Conservation (phyloP, 30 jellyfish, hydroid and myxozoan genomes). For the Haliclystus octoradiatus region DNA sequence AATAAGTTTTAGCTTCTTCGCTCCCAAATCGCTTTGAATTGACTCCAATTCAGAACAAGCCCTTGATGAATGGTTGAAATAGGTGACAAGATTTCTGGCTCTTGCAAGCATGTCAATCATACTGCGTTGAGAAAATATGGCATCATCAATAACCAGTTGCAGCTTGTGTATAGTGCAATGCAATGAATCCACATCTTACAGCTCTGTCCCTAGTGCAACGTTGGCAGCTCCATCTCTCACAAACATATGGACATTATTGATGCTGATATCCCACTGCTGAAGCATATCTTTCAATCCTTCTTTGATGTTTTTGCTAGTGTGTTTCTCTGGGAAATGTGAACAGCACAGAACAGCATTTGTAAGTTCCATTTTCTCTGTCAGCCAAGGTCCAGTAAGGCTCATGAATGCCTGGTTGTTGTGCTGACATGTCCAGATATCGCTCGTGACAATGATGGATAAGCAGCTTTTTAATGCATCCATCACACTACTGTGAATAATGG, state of each 20-base stretch:
- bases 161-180: constrained; percentile 46
- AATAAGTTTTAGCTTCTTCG: no score
- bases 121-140: constrained; percentile 33
- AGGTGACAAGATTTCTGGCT: constrained; percentile 46
- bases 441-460: no score
- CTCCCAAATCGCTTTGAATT: constrained; percentile 38
- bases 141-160: constrained; percentile 14
- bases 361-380: no score
- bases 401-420: no score
- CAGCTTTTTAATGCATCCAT: no score
- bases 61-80: constrained; percentile 45
- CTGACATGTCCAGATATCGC: no score
- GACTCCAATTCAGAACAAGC: constrained; percentile 53
- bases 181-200: constrained; percentile 28
- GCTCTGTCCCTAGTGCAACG: no score
- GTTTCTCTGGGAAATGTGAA: constrained; percentile 41
- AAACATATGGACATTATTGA: constrained; percentile 34
- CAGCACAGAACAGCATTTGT: no score
- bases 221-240: no score
- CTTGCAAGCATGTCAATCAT: constrained; percentile 37
- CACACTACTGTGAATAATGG: no score
- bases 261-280: constrained; percentile 31
- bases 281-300: constrained; percentile 31
- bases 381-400: no score
- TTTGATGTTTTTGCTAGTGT: constrained; percentile 29